A percentile compares a stretch with the other conserved stretches of the same genome.
Conservation (phyloP, 2,113 vertebrate genomes). For the Dinomys branickii region DNA sequence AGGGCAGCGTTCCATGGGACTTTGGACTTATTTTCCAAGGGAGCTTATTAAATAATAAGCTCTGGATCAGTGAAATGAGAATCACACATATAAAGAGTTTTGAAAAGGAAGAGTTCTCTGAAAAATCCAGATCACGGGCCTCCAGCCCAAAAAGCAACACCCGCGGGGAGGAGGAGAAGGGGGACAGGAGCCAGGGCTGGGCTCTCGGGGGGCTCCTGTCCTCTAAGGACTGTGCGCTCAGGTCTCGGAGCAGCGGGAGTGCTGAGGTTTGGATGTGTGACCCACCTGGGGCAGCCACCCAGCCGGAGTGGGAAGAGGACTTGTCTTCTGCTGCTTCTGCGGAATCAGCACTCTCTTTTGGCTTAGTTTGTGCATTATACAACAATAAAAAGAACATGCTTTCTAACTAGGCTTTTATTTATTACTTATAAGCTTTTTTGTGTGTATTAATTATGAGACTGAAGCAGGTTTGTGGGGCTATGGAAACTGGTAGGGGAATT, state of each 20-base stretch:
- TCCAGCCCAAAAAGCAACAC: neutral
- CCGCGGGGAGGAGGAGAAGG: neutral
- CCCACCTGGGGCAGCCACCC: neutral
- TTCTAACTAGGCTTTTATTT: neutral
- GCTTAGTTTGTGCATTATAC: neutral
- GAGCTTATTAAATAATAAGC: neutral
- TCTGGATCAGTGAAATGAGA: slow-evolving; percentile 10
- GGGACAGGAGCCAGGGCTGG: neutral
- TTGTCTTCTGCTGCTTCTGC: neutral
- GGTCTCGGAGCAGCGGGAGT: neutral
- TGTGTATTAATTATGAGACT: neutral
- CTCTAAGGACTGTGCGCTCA: neutral
- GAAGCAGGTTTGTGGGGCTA: neutral
- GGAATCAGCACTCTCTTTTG: neutral
- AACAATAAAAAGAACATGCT: neutral
- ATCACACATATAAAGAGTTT: neutral
- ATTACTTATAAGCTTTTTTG: neutral
- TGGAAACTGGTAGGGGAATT: neutral
- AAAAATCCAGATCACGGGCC: slow-evolving; percentile 11
- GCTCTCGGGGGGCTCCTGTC: neutral
- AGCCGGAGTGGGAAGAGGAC: neutral
- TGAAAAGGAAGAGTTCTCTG: slow-evolving; percentile 3
- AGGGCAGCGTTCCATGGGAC: neutral
- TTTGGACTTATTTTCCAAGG: slow-evolving; percentile 22
- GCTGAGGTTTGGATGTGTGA: neutral